phyloP scores from a whole-genome alignment of 2,113 vertebrate genomes.

The Mirounga angustirostris region DNA sequence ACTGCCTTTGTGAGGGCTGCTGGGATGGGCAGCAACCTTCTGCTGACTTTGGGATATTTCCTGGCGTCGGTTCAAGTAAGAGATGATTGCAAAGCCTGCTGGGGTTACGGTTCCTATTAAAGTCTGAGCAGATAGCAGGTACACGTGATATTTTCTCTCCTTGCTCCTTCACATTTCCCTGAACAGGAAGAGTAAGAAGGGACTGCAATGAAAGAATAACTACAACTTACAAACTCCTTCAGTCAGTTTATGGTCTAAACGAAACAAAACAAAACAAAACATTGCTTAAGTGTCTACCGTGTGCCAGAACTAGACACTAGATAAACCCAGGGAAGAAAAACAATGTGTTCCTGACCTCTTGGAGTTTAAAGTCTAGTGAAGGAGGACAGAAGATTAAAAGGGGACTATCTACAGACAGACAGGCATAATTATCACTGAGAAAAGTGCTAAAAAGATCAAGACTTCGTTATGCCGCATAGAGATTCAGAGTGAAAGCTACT shows the following conservation, averaged over 20 bases:
- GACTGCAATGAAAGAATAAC: not conserved
- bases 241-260: not conserved
- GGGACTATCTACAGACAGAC: not conserved
- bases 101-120: conserved; percentile 71
- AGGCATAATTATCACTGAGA: not conserved
- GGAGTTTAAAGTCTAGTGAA: not conserved
- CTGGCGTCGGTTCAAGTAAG: conserved; percentile 73
- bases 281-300: not conserved
- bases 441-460: not conserved
- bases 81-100: conserved; percentile 78
- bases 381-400: not conserved
- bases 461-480: not conserved
- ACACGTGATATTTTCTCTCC: conserved; percentile 19
- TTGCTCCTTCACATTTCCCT: conserved; percentile 19
- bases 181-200: not conserved
- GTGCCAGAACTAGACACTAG: not conserved
- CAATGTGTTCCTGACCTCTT: not conserved
- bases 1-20: conserved; percentile 74
- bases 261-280: not conserved
- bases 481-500: not conserved
- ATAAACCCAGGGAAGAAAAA: not conserved
- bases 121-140: conserved; percentile 71
- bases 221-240: not conserved
- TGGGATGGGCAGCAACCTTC: conserved; percentile 62
- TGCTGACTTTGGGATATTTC: conserved; percentile 70